Percentiles rank a stretch among this genome's conserved stretches.
phyloP scores from a whole-genome alignment of 53 echinoderm and acorn worm genomes.

The Henricia sp. region DNA sequence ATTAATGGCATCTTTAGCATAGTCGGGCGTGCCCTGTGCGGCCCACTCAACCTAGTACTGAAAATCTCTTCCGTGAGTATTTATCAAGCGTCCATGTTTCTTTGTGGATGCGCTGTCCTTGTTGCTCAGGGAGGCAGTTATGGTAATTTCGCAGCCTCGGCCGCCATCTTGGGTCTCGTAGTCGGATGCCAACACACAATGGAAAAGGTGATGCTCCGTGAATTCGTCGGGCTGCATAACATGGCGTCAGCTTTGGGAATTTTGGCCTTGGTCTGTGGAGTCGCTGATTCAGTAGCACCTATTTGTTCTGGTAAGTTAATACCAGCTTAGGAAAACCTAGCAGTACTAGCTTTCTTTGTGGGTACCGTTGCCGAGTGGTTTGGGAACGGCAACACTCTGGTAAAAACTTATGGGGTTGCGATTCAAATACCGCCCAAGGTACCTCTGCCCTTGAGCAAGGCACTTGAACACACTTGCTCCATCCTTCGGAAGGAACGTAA shows the following conservation, averaged over 20 bases:
- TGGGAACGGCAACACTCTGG: too few species aligned
- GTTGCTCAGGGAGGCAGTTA: neutral
- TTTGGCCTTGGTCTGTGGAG: neutral
- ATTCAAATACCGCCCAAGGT: too few species aligned
- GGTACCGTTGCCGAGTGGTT: too few species aligned
- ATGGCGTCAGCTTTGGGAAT: conserved; percentile 9
- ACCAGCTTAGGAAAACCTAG: too few species aligned
- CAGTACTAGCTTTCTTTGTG: too few species aligned
- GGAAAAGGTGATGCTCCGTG: conserved; percentile 2
- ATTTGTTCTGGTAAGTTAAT: neutral
- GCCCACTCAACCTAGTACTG: conserved; percentile 4
- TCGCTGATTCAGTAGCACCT: conserved; percentile 13
- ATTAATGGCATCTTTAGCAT: conserved; percentile 16
- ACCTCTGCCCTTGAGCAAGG: too few species aligned
- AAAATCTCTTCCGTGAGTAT: neutral
- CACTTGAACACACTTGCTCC: too few species aligned
- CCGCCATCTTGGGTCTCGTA: conserved; percentile 10
- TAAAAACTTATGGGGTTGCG: too few species aligned
- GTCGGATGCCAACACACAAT: neutral
- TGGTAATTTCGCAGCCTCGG: neutral
- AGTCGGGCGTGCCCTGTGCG: neutral
- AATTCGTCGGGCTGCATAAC: neutral
- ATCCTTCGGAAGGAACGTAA: too few species aligned
- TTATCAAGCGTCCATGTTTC: neutral
- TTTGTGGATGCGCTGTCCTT: neutral